Percentiles rank a stretch among this genome's conserved stretches.
These are phyloP conservation scores for Leptobrachium ailaonicum DNA, from an alignment of 2,113 vertebrate genomes.

Conservation along the genomic window DNA sequence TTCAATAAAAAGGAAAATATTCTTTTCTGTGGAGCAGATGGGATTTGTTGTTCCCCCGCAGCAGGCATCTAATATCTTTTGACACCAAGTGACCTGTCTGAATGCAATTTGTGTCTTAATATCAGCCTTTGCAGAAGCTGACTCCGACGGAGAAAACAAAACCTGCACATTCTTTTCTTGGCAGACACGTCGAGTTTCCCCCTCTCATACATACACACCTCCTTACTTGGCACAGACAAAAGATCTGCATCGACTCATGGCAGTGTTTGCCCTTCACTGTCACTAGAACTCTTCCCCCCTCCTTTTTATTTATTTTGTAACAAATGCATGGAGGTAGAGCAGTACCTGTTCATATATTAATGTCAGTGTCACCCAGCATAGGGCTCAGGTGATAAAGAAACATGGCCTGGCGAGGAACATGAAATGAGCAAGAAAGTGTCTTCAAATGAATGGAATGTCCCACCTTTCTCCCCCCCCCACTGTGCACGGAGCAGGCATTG, in stretches of 20 bases:
- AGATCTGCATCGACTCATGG: conserved; percentile 60
- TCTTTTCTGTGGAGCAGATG: conserved; percentile 95
- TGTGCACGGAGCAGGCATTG: conserved; percentile 80
- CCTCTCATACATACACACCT: conserved; percentile 50
- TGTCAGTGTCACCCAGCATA: conserved; percentile 80
- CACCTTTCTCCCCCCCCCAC: conserved; percentile 53
- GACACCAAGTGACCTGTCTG: conserved; percentile 92
- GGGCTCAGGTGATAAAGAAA: conserved; percentile 83
- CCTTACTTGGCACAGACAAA: conserved; percentile 67
- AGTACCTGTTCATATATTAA: conserved; percentile 86
- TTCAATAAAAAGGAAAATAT: conserved; percentile 99
- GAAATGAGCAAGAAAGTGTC: conserved; percentile 74
- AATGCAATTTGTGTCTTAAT: conserved; percentile 99
- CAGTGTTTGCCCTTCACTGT: conserved; percentile 80
- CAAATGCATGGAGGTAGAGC: conserved; percentile 69
- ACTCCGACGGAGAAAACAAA: conserved; percentile 73
- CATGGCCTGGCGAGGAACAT: conserved; percentile 71
- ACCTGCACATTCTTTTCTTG: too few relatives aligned
- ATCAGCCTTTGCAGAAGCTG: conserved; percentile 86
- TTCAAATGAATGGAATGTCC: conserved; percentile 82
- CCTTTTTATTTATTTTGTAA: conserved; percentile 46
- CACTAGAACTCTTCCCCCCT: conserved; percentile 54
- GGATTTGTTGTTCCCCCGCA: conserved; percentile 97
- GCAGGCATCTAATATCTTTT: conserved; percentile 96
- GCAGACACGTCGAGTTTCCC: not conserved